These are phyloP conservation scores for Cantharis lateralis DNA, from an alignment of 2,888 invertebrate species.

Conservation along the genomic window DNA sequence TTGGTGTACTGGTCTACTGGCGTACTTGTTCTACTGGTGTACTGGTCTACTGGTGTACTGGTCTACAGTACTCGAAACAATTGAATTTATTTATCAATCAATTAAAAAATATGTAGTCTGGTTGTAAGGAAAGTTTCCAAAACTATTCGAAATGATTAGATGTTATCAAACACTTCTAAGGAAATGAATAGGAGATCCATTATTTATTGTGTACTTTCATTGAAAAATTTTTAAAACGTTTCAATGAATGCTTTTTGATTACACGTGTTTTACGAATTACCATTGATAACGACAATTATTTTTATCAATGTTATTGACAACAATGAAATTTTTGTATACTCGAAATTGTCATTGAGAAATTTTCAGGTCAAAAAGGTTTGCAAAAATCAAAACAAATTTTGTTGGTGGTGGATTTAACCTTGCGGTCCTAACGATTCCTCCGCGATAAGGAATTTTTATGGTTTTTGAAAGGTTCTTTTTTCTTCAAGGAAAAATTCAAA, in stretches of 20 bases:
- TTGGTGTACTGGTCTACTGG: too few species aligned
- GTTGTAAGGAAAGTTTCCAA: not conserved
- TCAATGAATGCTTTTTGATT: not conserved
- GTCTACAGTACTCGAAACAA: too few species aligned
- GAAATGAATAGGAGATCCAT: not conserved
- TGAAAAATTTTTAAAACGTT: not conserved
- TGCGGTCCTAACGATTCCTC: not conserved
- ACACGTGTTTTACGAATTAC: not conserved
- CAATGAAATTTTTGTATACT: not conserved
- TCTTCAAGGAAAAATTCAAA: not conserved
- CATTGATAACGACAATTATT: not conserved
- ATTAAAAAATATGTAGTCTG: not conserved
- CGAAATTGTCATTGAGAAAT: not conserved
- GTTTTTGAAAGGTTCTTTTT: not conserved
- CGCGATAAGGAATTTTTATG: not conserved
- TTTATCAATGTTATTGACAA: not conserved
- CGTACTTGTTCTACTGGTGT: too few species aligned
- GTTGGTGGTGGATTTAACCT: not conserved
- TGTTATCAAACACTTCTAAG: not conserved
- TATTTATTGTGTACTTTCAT: not conserved
- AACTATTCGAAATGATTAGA: not conserved
- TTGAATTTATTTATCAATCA: not conserved
- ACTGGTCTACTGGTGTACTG: too few species aligned
- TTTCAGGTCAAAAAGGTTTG: not conserved
- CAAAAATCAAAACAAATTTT: not conserved